These are phyloP conservation scores for Wasmannia auropunctata DNA, from an alignment of 1,140 invertebrate species.

Conservation along the genomic window DNA sequence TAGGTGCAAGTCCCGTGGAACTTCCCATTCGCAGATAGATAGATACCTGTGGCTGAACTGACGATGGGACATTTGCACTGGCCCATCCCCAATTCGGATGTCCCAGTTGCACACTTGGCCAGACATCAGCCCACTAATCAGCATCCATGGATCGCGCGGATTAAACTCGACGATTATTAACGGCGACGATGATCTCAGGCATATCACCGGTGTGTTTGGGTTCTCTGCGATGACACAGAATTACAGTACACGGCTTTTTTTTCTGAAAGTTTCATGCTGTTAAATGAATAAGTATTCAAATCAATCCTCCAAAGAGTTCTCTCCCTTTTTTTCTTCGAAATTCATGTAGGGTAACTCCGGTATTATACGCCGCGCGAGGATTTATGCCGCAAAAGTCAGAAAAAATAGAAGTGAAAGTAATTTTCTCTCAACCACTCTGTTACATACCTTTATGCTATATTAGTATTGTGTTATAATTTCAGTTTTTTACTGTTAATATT, in stretches of 20 bases:
- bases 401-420: too few species aligned
- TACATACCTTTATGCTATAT: too few species aligned
- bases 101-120: constrained; percentile 95
- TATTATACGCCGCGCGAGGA: too few species aligned
- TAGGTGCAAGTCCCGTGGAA: constrained; percentile 53
- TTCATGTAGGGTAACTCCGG: too few species aligned
- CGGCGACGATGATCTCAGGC: constrained; percentile 90
- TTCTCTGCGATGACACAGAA: constrained; percentile 88
- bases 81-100: constrained; percentile 88
- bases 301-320: not conserved
- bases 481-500: too few species aligned
- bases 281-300: not conserved
- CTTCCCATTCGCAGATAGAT: constrained; percentile 37
- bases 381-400: too few species aligned
- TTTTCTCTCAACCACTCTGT: too few species aligned
- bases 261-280: not conserved
- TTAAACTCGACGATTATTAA: constrained; percentile 95
- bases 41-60: constrained; percentile 77
- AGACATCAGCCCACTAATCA: constrained; percentile 95
- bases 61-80: constrained; percentile 84
- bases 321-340: not conserved
- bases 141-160: constrained; percentile 93
- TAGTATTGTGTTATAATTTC: too few species aligned
- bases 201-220: constrained; percentile 92
- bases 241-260: too few species aligned